Evolutionary conservation across 1,140 invertebrate genomes (phyloP).

Genomic region (Cydia pomonella): DNA sequence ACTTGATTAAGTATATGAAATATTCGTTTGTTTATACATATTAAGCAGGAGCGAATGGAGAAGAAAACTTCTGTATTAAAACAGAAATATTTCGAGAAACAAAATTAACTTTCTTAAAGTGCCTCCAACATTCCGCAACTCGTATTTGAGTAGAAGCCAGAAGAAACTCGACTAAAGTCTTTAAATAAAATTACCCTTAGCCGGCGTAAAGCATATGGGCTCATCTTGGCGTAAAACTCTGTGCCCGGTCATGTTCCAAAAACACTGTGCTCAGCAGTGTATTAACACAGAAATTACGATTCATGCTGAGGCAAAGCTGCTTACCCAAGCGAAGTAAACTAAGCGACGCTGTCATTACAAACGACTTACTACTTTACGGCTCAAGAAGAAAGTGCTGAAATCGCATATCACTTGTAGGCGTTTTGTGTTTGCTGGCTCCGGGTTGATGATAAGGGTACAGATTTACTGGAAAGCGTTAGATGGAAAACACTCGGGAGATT

Average conservation of each 20-base stretch:
- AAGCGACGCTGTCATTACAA: slow-evolving; percentile 2
- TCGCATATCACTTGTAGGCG: not conserved
- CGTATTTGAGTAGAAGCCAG: slow-evolving; percentile 26
- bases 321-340: not conserved
- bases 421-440: not conserved
- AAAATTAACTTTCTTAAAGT: slow-evolving; percentile 28
- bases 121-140: slow-evolving; percentile 27
- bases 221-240: slow-evolving; percentile 16
- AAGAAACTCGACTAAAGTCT: slow-evolving; percentile 28
- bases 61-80: slow-evolving; percentile 8
- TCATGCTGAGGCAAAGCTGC: slow-evolving; percentile 16
- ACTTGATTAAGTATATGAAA: not conserved
- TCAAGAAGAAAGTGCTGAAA: not conserved
- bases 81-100: slow-evolving; percentile 3
- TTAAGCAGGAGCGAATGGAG: not conserved
- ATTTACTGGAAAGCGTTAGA: slow-evolving; percentile 22
- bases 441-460: slow-evolving; percentile 21
- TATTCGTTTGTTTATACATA: not conserved
- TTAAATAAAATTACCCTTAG: slow-evolving; percentile 32
- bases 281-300: slow-evolving; percentile 33
- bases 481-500: slow-evolving; percentile 32
- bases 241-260: slow-evolving; percentile 20
- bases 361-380: not conserved
- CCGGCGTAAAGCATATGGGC: slow-evolving; percentile 27
- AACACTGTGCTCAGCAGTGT: slow-evolving; percentile 24